A percentile compares a stretch with the other conserved stretches of the same genome.
phyloP scores from a whole-genome alignment of 2,113 vertebrate species.

The Thunnus maccoyii region DNA sequence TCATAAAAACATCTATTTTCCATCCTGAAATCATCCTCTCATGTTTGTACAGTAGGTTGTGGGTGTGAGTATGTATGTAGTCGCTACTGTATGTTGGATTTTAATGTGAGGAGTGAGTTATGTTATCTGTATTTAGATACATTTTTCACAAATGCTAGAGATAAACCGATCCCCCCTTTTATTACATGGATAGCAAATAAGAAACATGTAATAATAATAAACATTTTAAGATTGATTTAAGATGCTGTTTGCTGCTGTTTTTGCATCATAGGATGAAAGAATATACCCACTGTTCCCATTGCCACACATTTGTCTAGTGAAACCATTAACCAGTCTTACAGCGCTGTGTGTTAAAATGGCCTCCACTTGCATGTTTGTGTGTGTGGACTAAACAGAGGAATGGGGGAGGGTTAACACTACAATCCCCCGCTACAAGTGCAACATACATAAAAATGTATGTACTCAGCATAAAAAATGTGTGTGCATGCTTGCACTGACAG shows the following conservation, averaged over 20 bases:
- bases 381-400: conserved; percentile 18
- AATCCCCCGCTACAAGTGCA: conserved; percentile 37
- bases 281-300: conserved; percentile 2
- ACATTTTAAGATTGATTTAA: background rate
- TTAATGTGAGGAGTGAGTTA: background rate
- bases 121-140: conserved; percentile 9
- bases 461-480: conserved; percentile 70
- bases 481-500: conserved; percentile 36
- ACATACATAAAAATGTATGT: conserved; percentile 60
- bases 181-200: background rate
- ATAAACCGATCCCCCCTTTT: background rate
- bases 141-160: background rate
- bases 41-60: background rate
- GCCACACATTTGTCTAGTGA: conserved; percentile 13
- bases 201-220: background rate
- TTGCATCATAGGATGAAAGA: background rate
- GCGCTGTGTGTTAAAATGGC: conserved; percentile 40
- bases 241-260: background rate
- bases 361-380: conserved; percentile 18
- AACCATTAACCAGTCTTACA: conserved; percentile 14
- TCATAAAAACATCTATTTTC: too few relatives aligned
- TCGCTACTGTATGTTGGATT: background rate
- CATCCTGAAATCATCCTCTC: too few relatives aligned
- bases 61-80: background rate
- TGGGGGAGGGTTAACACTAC: conserved; percentile 42